Conservation (phyloP, 2,888 invertebrate genomes). For the Pheosia tremula region DNA sequence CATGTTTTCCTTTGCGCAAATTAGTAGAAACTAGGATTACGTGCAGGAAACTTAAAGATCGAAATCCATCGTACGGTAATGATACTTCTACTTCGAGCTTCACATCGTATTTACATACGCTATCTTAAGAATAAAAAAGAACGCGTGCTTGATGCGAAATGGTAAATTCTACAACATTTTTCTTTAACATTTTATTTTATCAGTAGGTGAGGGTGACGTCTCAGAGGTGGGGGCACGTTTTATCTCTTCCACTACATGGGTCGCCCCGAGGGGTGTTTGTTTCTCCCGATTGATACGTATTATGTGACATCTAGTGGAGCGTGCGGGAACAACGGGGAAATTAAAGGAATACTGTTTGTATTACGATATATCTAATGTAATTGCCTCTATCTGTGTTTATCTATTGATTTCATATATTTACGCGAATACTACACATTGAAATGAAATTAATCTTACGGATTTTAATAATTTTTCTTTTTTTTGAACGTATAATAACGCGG, state of each 20-base stretch:
- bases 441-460: too few species aligned
- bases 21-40: too few species aligned
- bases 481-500: too few species aligned
- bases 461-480: too few species aligned
- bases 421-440: too few species aligned
- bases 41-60: too few species aligned
- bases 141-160: slow-evolving; percentile 13
- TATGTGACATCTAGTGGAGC: slow-evolving; percentile 48
- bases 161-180: slow-evolving; percentile 29
- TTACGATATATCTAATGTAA: slow-evolving; percentile 21
- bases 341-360: slow-evolving; percentile 33
- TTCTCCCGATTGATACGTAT: slow-evolving; percentile 63
- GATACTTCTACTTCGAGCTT: not conserved
- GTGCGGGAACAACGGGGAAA: slow-evolving; percentile 37
- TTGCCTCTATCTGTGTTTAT: too few species aligned
- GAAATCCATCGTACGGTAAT: not conserved
- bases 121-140: slow-evolving; percentile 5
- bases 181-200: slow-evolving; percentile 39
- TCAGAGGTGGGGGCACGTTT: slow-evolving; percentile 48
- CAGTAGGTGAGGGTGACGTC: slow-evolving; percentile 34
- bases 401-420: too few species aligned
- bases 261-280: slow-evolving; percentile 59
- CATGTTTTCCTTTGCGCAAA: too few species aligned
- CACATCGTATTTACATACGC: not conserved
- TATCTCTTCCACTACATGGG: slow-evolving; percentile 75